Base-by-base conservation (phyloP, 2,888 invertebrate genomes). In the Apamea monoglypha region DNA sequence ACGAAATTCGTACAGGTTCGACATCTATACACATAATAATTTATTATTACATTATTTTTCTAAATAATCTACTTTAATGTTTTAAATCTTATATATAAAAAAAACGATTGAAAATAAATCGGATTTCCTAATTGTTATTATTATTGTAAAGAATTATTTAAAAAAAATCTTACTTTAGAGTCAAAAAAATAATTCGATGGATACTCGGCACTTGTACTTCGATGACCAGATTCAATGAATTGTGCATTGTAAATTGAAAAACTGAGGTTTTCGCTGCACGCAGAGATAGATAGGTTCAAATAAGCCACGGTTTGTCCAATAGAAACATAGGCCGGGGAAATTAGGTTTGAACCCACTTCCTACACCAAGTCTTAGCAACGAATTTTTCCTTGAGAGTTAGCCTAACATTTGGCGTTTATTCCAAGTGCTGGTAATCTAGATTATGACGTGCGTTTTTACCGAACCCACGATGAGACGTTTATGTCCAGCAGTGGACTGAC, bases 161-260 rank as follows among this genome's bases (percentile, higher is more conserved):
- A 77, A 84, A 59, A 64, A 69, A 74, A 14, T 40, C 71, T 80
- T 76, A 82, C 21, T 69, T 83, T 72, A 88, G 66, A 81, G 79
- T 47, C 0, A 75, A 66, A 80, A 81, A 78, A 73, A 78, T 71
- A 84, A 88, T 74, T 88, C 87, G 89, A 76, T 89, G 84, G 78
- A 89, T 81, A 47, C 80, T 80, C 66, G 21, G 47, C 53, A 53
- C 69, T 70, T 67, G 71, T 80, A 67, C 76, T 73, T 56, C 64
- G 83, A 64, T 53, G 14, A 64, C 14, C 84, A 72, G 71, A 71
- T 61, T 44, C 14, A 44, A 21, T 56, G 47, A 59, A 59, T n/a
- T 59, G 53, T 25, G 10, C 12, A 25, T 25, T 10, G 56, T n/a
- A 56, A 56, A n/a, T 25, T 56, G 4, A n/a, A 25, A n/a, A n/a